Base-by-base conservation (phyloP, 2,113 vertebrate species). In the Strigops habroptila region DNA sequence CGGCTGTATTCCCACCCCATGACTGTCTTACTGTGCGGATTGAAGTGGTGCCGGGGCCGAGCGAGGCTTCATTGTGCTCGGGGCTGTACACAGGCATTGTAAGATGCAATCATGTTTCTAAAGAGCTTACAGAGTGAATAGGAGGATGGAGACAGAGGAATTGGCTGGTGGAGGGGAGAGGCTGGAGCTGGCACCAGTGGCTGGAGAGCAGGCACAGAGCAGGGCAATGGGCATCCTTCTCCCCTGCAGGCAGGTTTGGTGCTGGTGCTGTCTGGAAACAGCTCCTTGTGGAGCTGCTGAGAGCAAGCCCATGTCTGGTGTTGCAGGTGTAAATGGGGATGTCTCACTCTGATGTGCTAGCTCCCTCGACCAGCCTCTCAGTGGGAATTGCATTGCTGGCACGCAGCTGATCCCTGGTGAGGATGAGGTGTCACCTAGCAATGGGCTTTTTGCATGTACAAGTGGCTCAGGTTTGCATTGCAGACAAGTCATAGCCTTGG, bases 281-380 rank as follows among this genome's bases (percentile, higher is more conserved):
- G 57, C 68, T 86, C 76, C 65, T 30, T 2, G 53, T 22, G 39
- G 2, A 48, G 89, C 31, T 48, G 65, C 84, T 79, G 85, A 82
- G 92, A 94, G 78, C 87, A 39, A 74, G 91, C 0, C 6, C 60
- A 0, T 86, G 95, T 91, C 60, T 25, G 64, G 33, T 1, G 1
- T 12, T 2, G n/a, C 68, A 37, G 84, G 86, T 89, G 95, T 51
- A 51, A 89, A 89, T 33, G 89, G 59, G 13, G 59, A 5, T 4
- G 21, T 49, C 73, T 37, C 11, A 4, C 37, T 57, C 27, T 1
- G 7, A 5, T 0, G 3, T 0, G 21, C 27, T 0, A 9, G 39
- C 28, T 18, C 81, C 96, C 94, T 64, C 89, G 46, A 49, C 37
- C 39, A 7, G 52, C 22, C 12, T 69, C 55, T 65, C 16, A 3